Evolutionary conservation across 2,797 vertebrate genomes (phyloP).

Genomic region (Liparis tanakae): DNA sequence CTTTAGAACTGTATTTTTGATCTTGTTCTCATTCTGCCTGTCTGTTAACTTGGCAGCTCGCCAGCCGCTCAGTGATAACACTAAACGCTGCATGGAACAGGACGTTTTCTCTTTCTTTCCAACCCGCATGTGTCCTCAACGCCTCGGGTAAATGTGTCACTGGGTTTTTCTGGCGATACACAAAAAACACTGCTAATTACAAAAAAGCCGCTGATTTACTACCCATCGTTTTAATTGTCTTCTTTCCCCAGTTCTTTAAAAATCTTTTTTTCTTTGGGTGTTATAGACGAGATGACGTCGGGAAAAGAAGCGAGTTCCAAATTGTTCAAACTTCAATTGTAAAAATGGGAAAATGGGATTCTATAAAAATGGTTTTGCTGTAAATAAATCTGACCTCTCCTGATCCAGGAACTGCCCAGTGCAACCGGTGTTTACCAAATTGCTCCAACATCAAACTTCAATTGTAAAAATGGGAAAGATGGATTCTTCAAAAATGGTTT

Average conservation of each 20-base stretch:
- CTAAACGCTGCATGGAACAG: background rate
- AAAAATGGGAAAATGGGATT: background rate
- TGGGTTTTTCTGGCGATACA: conserved; percentile 10
- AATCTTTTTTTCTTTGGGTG: background rate
- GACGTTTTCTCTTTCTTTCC: background rate
- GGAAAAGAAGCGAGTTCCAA: background rate
- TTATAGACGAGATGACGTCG: background rate
- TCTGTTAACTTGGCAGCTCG: conserved; percentile 27
- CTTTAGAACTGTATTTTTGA: conserved; percentile 47
- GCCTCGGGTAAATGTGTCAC: background rate
- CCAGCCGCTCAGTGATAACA: conserved; percentile 13
- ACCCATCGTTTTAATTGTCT: background rate
- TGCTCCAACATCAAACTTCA: background rate
- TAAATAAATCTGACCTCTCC: background rate
- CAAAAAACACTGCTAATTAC: background rate
- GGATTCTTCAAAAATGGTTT: conserved; percentile 1
- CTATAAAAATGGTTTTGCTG: background rate
- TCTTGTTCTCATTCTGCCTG: conserved; percentile 47
- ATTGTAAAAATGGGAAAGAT: background rate
- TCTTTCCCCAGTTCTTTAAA: background rate
- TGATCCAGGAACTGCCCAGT: conserved; percentile 23
- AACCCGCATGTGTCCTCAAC: background rate
- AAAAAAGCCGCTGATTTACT: background rate
- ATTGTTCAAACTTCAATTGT: background rate
- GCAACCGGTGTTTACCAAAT: conserved; percentile 30